Evolutionary conservation across 2,888 invertebrate genomes (phyloP).

Genomic region (Bellardia pandia): DNA sequence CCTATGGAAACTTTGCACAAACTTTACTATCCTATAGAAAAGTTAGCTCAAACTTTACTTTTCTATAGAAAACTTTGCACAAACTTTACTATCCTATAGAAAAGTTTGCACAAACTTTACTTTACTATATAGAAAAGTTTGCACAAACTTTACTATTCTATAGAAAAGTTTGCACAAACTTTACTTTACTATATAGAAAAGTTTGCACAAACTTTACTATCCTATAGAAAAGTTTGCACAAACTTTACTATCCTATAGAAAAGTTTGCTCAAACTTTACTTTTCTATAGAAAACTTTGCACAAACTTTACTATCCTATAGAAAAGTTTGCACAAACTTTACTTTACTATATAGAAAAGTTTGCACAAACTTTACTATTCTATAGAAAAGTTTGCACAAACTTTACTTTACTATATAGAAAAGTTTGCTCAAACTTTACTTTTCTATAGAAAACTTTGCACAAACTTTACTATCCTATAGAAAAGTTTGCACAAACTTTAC

Average conservation of each 20-base stretch:
- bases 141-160: constrained; percentile 29
- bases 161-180: background rate
- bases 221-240: background rate
- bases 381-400: background rate
- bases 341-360: background rate
- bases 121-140: constrained; percentile 11
- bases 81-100: background rate
- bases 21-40: too few relatives aligned
- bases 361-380: background rate
- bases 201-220: background rate
- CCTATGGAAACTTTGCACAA: too few relatives aligned
- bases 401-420: background rate
- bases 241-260: background rate
- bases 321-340: background rate
- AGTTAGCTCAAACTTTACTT: too few relatives aligned
- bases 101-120: background rate
- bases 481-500: background rate
- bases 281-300: background rate
- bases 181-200: background rate
- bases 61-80: background rate
- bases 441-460: background rate
- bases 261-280: background rate
- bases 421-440: background rate
- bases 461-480: background rate
- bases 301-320: background rate